Base-by-base conservation (phyloP, 2,888 invertebrate species). In the Athripsodes cinereus region DNA sequence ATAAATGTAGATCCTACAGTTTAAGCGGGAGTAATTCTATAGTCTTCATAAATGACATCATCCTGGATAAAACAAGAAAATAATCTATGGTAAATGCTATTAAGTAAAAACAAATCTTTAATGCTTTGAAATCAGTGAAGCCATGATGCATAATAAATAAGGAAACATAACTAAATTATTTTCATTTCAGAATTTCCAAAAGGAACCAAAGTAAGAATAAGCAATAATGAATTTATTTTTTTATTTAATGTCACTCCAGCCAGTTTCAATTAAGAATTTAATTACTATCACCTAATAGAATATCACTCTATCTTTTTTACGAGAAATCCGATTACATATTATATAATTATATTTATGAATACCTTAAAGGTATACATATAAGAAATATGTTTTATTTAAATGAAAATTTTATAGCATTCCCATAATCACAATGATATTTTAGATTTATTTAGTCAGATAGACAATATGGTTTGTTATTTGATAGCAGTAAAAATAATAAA, bases 111-210 rank as follows among this genome's bases (percentile, higher is more conserved):
- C n/a, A 55, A 61, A 53, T 47, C 21, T 20, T 20, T 46, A 55
- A 62, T 62, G 61, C 62, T 52, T 55, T 55, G 44, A 60, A 62
- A 50, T 63, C 63, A 63, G 54, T 59, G 52, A 61, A 63, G 63
- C 62, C 62, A 62, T 64, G 62, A 64, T 64, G 62, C 64, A 62
- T 46, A 22, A 53, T 49, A 49, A 40, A 40, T 40, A 13, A 13
- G 13, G 13, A 40, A n/a, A 40, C 16, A 16, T 8, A 26, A 26
- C 26, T 26, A 26, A 26, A n/a, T n/a, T 40, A 3, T 40, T 40
- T 8, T 16, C 3, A 40, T 13, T 40, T 13, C 3, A 13, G 16
- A 40, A 40, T 8, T 40, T 13, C 40, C 13, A 8, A 8, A 13
- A 40, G n/a, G n/a, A 40, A 40, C 16, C 40, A 26, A 26, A 26